A percentile compares a stretch with the other conserved stretches of the same genome.
These are phyloP conservation scores for Polydrusus pterygomalis DNA, from an alignment of 2,888 invertebrate genomes.

Conservation along the genomic window DNA sequence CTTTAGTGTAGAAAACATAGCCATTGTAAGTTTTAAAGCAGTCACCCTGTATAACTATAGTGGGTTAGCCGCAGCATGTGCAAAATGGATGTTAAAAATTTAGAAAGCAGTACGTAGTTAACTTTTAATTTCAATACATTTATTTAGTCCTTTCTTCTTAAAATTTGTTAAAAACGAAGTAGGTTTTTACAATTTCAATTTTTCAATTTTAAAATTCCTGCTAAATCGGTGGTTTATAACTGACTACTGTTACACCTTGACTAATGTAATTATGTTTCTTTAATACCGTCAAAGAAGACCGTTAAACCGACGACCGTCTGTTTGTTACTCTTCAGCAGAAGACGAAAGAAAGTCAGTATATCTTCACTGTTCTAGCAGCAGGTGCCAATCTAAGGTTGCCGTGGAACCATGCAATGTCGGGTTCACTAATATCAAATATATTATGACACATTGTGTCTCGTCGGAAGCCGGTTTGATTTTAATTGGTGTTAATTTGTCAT, in stretches of 20 bases:
- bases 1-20: too few species aligned
- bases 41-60: too few species aligned
- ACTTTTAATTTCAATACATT: too few species aligned
- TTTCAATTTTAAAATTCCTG: background rate
- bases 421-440: conserved; percentile 30
- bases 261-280: background rate
- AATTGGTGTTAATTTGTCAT: conserved; percentile 13
- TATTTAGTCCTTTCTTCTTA: too few species aligned
- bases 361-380: conserved; percentile 41
- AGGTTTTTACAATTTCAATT: too few species aligned
- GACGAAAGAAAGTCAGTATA: conserved; percentile 47
- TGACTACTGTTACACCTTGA: background rate
- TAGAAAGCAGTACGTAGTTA: too few species aligned
- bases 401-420: conserved; percentile 17
- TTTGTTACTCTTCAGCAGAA: conserved; percentile 25
- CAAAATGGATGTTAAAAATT: too few species aligned
- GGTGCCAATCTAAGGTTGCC: conserved; percentile 31
- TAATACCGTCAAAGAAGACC: conserved; percentile 11
- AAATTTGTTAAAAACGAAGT: too few species aligned
- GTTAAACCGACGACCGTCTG: conserved; percentile 32
- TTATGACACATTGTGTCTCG: conserved; percentile 6
- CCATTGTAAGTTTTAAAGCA: too few species aligned
- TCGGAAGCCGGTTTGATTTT: conserved; percentile 17
- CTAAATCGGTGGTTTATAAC: background rate
- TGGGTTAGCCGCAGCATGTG: too few species aligned